Evolutionary conservation across 1,140 invertebrate genomes (phyloP), one percentile per base, ranked within the genome.

Genomic region (Drosophila nikananu): DNA sequence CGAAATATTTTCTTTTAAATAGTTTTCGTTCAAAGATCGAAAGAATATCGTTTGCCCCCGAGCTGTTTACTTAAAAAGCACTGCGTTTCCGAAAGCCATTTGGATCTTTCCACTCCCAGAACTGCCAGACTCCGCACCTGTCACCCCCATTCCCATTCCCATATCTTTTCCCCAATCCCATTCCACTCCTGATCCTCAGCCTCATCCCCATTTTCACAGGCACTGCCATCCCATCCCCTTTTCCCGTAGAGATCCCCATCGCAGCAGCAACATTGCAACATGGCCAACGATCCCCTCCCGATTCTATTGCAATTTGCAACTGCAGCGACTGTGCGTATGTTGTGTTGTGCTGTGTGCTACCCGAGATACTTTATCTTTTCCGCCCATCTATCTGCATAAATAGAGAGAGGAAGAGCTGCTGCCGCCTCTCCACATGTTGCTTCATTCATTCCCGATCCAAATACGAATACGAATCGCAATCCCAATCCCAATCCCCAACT

Each of bases 371-470:
- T 87, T 89, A 87, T 87, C 84, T 87, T 90, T 87, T 87, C 84
- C 84, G 86, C 86, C 86, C 84, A 89, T 89, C 86, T 89, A 87
- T 89, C 84, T 89, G 81, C 81, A 89, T 81, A 75, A 81, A 89
- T 81, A 87, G 70, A 78, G 64, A 81, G 65, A 83, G 80, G 67
- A 76, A 65, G 73, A 46, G 55, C 63, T 42, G 52, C 55, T 41
- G 32, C 58, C 66, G 73, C 73, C 80, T 64, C 84, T 90, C 86
- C 84, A 90, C 81, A 89, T 86, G 86, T 82, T 90, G 86, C 84
- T 89, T 90, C 84, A 89, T 89, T 89, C 84, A 89, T 73, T 73
- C 71, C 71, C 71, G 57, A 71, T 72, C 66, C 52, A n/a, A 37
- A 41, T 63, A 32, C 59, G 41, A 35, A 68, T 63, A 17, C 62